Conservation (phyloP, 2,113 vertebrate species). For the Osmerus mordax region DNA sequence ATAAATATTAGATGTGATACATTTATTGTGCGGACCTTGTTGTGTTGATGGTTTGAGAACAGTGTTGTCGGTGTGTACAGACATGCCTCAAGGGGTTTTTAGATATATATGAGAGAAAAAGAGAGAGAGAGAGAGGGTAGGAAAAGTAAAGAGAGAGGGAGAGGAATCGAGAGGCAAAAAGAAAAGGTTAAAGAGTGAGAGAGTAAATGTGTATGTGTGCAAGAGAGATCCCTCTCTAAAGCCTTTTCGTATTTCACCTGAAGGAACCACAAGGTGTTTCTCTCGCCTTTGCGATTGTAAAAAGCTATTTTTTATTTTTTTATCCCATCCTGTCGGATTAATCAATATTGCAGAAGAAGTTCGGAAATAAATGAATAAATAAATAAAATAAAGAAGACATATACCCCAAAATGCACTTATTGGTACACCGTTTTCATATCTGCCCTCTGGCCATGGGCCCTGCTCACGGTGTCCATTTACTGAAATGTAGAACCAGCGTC, state of each 20-base stretch:
- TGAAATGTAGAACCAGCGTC: background rate
- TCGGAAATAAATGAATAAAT: constrained; percentile 58
- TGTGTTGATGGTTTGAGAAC: constrained; percentile 55
- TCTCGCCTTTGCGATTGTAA: constrained; percentile 35
- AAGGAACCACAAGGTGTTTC: constrained; percentile 47
- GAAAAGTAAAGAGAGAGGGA: background rate
- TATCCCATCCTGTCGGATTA: constrained; percentile 31
- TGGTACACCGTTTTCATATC: constrained; percentile 49
- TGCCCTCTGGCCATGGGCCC: constrained; percentile 54
- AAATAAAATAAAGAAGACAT: constrained; percentile 52
- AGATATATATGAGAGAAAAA: background rate
- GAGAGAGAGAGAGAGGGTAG: background rate
- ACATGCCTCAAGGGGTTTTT: constrained; percentile 38
- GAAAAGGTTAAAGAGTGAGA: constrained; percentile 17
- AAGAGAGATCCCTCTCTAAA: constrained; percentile 12
- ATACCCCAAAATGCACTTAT: constrained; percentile 63
- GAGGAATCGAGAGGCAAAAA: background rate
- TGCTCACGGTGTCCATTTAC: constrained; percentile 53
- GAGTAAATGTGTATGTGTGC: constrained; percentile 13
- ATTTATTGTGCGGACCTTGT: constrained; percentile 65
- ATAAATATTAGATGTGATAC: constrained; percentile 74
- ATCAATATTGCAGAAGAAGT: constrained; percentile 68
- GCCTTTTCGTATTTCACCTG: constrained; percentile 53
- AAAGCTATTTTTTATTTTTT: constrained; percentile 45
- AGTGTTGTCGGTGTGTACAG: constrained; percentile 27